These are phyloP conservation scores for Metaphire vulgaris DNA, from an alignment of 1,140 invertebrate genomes.

Conservation along the genomic window DNA sequence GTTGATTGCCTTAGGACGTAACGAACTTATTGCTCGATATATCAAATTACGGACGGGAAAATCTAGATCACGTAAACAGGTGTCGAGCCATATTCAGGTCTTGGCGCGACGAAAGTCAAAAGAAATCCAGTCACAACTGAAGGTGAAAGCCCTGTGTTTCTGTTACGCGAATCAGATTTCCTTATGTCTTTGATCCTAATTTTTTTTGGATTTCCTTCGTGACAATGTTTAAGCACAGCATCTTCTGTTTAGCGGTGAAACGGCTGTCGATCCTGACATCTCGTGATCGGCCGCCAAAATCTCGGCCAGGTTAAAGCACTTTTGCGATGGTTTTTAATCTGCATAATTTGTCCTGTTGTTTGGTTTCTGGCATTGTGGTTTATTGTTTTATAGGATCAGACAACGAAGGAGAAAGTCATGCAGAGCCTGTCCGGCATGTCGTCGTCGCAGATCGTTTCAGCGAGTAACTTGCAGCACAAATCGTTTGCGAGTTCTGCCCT, in stretches of 20 bases:
- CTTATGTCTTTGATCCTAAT: too few species aligned
- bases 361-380: too few species aligned
- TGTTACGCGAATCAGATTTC: too few species aligned
- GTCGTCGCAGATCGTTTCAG: constrained; percentile 90
- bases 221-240: too few species aligned
- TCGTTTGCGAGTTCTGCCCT: background rate
- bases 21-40: constrained; percentile 98
- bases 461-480: constrained; percentile 53
- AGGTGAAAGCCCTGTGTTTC: constrained; percentile 43
- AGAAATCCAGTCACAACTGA: constrained; percentile 94
- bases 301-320: too few species aligned
- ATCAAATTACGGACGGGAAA: constrained; percentile 98
- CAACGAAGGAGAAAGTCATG: constrained; percentile 88
- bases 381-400: constrained; percentile 64
- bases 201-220: too few species aligned
- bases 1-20: constrained; percentile 93
- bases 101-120: constrained; percentile 92
- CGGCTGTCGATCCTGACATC: too few species aligned
- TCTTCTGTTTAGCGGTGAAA: too few species aligned
- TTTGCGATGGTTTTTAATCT: too few species aligned
- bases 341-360: too few species aligned
- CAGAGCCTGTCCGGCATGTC: constrained; percentile 94
- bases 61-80: constrained; percentile 97
- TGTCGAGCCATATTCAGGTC: constrained; percentile 98
- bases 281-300: too few species aligned